phyloP scores from a whole-genome alignment of 35 echinoderm and acorn worm species.

The Hemicentrotus pulcherrimus region DNA sequence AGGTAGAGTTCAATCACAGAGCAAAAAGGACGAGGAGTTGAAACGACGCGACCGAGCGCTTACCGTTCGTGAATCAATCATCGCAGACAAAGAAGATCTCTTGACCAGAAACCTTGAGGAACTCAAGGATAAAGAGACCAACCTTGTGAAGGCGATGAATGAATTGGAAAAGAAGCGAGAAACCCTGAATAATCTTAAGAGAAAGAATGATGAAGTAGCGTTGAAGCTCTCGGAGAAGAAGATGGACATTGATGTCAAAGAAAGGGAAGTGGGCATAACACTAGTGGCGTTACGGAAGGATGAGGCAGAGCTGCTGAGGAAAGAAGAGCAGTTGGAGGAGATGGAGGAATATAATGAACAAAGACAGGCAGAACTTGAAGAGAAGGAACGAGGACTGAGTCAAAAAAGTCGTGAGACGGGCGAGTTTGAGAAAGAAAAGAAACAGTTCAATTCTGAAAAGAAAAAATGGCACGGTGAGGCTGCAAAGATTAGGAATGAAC shows the following conservation, averaged over 20 bases:
- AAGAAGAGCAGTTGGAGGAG: constrained; percentile 25
- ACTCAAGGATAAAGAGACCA: neutral
- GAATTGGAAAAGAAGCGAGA: neutral
- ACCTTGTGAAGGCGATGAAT: neutral
- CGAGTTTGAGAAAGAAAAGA: constrained; percentile 30
- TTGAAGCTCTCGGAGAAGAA: constrained; percentile 29
- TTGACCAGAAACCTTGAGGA: constrained; percentile 32
- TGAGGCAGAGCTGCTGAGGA: constrained; percentile 10
- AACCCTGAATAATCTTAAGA: neutral
- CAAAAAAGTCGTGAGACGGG: neutral
- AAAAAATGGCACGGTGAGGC: constrained; percentile 25
- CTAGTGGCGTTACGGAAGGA: neutral
- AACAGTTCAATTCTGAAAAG: neutral
- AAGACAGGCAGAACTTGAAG: constrained; percentile 29
- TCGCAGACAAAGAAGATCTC: constrained; percentile 29
- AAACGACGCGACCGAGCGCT: constrained; percentile 38
- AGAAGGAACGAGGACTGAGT: constrained; percentile 36
- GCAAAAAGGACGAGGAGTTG: constrained; percentile 36
- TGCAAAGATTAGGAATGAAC: constrained; percentile 40
- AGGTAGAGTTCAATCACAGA: neutral
- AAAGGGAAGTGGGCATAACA: constrained; percentile 24
- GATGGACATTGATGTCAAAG: neutral
- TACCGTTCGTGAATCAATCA: constrained; percentile 25
- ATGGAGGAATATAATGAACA: constrained; percentile 28
- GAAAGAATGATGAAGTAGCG: constrained; percentile 26